Conservation (phyloP, 1,140 invertebrate species). For the Drosophila kanapiae region DNA sequence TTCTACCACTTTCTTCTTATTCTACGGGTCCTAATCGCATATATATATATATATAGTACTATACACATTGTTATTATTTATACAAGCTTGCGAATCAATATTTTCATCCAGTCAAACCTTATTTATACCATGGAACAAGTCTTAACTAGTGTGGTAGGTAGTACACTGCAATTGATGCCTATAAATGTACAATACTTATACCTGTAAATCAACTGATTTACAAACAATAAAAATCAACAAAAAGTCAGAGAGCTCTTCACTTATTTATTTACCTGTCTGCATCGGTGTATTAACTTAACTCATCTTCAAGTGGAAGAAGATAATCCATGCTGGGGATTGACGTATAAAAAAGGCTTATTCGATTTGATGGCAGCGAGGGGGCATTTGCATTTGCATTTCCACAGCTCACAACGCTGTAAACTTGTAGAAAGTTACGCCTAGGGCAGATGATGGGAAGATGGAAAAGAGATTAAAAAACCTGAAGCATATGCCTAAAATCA, state of each 20-base stretch:
- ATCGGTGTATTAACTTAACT: conserved; percentile 7
- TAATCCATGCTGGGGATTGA: neutral
- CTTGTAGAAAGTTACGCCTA: conserved; percentile 81
- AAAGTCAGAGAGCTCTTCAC: conserved; percentile 15
- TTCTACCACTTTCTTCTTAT: conserved; percentile 28
- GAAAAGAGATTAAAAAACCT: conserved; percentile 6
- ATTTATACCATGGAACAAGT: conserved; percentile 61
- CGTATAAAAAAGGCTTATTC: conserved; percentile 42
- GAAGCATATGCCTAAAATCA: too few relatives aligned
- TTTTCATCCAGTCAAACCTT: conserved; percentile 54
- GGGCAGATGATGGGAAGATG: conserved; percentile 2
- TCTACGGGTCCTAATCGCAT: conserved; percentile 42
- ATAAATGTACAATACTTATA: conserved; percentile 73
- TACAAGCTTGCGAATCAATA: conserved; percentile 45
- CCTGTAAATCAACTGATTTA: conserved; percentile 42
- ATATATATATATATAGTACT: conserved; percentile 46
- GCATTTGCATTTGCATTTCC: conserved; percentile 29
- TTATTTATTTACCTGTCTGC: conserved; percentile 12
- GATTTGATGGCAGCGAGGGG: conserved; percentile 25
- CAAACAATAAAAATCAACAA: conserved; percentile 54
- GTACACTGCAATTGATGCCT: conserved; percentile 64
- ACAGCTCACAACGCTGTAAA: conserved; percentile 67
- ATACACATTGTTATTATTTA: conserved; percentile 41
- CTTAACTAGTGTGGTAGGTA: conserved; percentile 58
- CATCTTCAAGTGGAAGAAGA: neutral